phyloP scores from a whole-genome alignment of 2,797 vertebrate species.

The Halcyon leucocephala region DNA sequence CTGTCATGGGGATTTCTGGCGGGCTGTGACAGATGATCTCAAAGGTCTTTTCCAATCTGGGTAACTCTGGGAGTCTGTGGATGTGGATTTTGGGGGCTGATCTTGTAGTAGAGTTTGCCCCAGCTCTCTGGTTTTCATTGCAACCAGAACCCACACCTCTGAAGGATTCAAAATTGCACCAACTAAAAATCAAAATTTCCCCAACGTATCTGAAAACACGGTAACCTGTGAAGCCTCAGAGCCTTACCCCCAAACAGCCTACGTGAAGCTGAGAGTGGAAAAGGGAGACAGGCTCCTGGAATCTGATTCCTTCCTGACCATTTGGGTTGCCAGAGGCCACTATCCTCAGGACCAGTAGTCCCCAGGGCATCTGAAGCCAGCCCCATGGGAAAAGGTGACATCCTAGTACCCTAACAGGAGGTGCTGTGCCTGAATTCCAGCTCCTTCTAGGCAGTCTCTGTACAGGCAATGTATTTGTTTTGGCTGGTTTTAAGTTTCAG shows the following conservation, averaged over 20 bases:
- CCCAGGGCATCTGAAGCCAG: neutral
- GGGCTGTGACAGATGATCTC: neutral
- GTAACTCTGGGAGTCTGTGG: too few species aligned
- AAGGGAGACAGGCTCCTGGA: neutral
- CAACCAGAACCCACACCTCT: neutral
- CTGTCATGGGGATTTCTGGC: neutral
- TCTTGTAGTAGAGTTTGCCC: neutral
- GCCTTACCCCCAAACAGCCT: neutral
- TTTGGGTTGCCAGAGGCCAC: neutral
- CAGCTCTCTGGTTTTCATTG: neutral
- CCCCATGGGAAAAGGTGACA: neutral
- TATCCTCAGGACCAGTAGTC: neutral
- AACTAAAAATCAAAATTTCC: neutral
- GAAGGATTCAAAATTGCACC: neutral
- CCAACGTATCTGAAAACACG: fast-evolving
- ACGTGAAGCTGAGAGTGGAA: neutral
- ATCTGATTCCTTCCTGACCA: neutral
- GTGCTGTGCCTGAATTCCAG: neutral
- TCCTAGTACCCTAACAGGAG: fast-evolving
- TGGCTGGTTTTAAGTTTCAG: neutral
- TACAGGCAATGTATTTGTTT: neutral
- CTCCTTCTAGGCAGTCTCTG: neutral
- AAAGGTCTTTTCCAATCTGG: too few species aligned
- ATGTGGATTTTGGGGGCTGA: neutral
- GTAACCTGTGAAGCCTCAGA: neutral